phyloP scores from a whole-genome alignment of 2,797 vertebrate species.

The Gastrophryne carolinensis region DNA sequence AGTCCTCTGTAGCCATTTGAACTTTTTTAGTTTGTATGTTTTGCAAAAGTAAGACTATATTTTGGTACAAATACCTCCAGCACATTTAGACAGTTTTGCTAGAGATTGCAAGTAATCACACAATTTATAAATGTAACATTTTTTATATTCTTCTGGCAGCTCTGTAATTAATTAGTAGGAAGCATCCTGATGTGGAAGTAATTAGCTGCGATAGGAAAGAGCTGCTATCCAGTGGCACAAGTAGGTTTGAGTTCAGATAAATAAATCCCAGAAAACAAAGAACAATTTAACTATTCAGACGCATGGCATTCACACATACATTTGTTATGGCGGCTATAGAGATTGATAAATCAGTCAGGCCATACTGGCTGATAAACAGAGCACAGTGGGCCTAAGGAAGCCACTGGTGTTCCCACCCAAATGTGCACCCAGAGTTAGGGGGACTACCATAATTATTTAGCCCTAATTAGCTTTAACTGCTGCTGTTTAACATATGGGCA shows the following conservation, averaged over 20 bases:
- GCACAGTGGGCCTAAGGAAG: too few relatives aligned
- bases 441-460: too few relatives aligned
- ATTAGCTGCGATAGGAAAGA: conserved; percentile 37
- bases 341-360: too few relatives aligned
- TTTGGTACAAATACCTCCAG: conserved; percentile 12
- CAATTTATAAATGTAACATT: conserved; percentile 13
- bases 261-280: conserved; percentile 35
- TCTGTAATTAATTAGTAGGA: conserved; percentile 44
- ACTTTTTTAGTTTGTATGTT: too few relatives aligned
- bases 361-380: too few relatives aligned
- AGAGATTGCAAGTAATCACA: conserved; percentile 34
- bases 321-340: too few relatives aligned
- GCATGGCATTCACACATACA: neutral
- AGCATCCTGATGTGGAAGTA: conserved; percentile 39
- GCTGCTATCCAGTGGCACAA: conserved; percentile 25
- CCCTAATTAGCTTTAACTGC: too few relatives aligned
- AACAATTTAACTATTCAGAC: conserved; percentile 31
- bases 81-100: conserved; percentile 19
- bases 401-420: too few relatives aligned
- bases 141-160: conserved; percentile 14
- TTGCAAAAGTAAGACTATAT: too few relatives aligned
- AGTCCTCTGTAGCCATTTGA: too few relatives aligned
- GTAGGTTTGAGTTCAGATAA: conserved; percentile 21
- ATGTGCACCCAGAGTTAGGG: too few relatives aligned
- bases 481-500: too few relatives aligned